phyloP scores from a whole-genome alignment of 2,113 vertebrate species.

The Scalopus aquaticus region DNA sequence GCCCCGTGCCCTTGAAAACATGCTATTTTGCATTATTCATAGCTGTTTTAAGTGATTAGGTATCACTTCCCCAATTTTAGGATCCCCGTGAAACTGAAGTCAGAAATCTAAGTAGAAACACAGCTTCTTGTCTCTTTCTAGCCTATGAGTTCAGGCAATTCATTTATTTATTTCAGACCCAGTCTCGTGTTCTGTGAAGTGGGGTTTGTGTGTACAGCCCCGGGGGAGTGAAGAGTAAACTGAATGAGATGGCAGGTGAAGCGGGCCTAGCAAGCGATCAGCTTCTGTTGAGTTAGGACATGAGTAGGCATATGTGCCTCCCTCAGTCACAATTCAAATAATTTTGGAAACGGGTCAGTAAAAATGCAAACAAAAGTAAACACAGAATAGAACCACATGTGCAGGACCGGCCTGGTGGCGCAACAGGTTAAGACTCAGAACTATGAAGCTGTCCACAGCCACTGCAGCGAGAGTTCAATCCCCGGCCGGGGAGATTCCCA shows the following conservation, averaged over 20 bases:
- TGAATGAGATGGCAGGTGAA: background rate
- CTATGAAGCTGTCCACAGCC: too few relatives aligned
- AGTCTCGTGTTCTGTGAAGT: background rate
- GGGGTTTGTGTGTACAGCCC: background rate
- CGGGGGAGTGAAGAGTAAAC: accelerated
- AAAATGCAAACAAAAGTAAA: background rate
- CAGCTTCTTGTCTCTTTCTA: background rate
- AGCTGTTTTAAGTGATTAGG: background rate
- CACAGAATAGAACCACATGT: background rate
- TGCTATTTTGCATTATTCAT: background rate
- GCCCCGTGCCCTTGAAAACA: background rate
- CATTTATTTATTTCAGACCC: background rate
- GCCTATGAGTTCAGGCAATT: background rate
- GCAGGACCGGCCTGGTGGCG: too few relatives aligned
- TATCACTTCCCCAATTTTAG: background rate
- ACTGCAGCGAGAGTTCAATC: too few relatives aligned
- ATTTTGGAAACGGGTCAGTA: background rate
- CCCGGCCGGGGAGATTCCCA: too few relatives aligned
- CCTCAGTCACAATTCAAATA: background rate
- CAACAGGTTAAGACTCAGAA: too few relatives aligned
- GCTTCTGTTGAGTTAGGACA: background rate
- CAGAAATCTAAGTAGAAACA: background rate
- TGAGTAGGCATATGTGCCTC: background rate
- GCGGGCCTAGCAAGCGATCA: accelerated
- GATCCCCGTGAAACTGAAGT: background rate